Evolutionary conservation across 2,797 vertebrate genomes (phyloP), one percentile per base, ranked within the genome.

Genomic region (Halcyon leucocephala): DNA sequence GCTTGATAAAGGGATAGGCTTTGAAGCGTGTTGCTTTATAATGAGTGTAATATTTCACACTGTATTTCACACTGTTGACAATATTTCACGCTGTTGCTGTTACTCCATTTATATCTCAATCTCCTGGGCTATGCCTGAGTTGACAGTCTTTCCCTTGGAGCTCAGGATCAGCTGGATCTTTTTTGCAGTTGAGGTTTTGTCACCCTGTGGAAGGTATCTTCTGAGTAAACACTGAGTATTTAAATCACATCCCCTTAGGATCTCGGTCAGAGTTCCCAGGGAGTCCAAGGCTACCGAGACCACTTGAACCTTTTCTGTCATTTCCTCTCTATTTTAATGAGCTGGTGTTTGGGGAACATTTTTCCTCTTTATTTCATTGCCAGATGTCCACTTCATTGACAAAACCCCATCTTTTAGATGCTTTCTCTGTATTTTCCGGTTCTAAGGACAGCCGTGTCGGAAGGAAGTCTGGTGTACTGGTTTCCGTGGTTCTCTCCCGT

Each of bases 11-110:
- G 60, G 80, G 66, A 31, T 22, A 42, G 65, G 79, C 78, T 93
- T 51, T 86, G 90, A 28, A 77, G 86, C 19, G 0, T 28, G 28
- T 60, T 44, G 93, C 88, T 89, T 64, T 93, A 26, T 88, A 84
- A 93, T 86, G 94, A 91, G 84, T 96, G 91, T 95, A 90, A 91
- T 89, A 77, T 92, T 97, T 97, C 92, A 94, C 90, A 88, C 95
- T 48, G 91, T 57, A 12, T 86, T 96, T 96, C 91, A 93, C 93
- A 94, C 93, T 55, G 78, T 61, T 95, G 71, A 37, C 87, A 33
- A 16, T 76, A 37, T 86, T 93, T 96, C 91, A 78, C 4, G 3
- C 88, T 83, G 80, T 10, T 94, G 88, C 72, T 70, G 87, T 66
- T 85, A 37, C 92, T 94, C 73, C 78, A 29, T 92, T 96, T 96